Conservation (phyloP, 2,888 invertebrate species). For the Lasioglossum malachurum region DNA sequence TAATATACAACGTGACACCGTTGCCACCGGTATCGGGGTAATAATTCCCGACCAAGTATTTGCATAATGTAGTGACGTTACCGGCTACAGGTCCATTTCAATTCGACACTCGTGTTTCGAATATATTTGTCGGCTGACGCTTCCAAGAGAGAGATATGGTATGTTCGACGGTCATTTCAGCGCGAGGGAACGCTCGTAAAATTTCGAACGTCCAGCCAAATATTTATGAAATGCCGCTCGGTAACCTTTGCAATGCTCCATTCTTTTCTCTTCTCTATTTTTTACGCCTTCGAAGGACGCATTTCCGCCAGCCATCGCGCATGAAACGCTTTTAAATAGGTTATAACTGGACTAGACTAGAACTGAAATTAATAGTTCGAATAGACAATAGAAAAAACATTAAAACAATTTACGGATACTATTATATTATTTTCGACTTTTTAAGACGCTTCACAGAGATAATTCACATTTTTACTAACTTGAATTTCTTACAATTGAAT, state of each 20-base stretch:
- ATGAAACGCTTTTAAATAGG: background rate
- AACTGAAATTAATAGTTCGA: no score
- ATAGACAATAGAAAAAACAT: no score
- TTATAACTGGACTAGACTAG: background rate
- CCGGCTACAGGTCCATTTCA: background rate
- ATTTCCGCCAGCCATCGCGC: background rate
- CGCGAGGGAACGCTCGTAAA: background rate
- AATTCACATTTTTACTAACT: no score
- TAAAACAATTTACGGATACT: no score
- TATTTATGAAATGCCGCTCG: background rate
- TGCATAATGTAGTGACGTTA: slow-evolving; percentile 56
- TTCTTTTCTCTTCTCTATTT: background rate
- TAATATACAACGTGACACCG: slow-evolving; percentile 73
- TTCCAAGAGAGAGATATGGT: slow-evolving; percentile 23
- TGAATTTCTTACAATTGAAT: no score
- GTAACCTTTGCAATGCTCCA: background rate
- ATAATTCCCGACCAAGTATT: slow-evolving; percentile 72
- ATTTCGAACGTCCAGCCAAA: background rate
- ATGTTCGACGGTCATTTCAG: background rate
- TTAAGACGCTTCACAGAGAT: no score
- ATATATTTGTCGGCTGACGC: slow-evolving; percentile 17
- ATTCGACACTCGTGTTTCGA: slow-evolving; percentile 26
- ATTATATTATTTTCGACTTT: no score
- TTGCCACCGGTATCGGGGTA: slow-evolving; percentile 70
- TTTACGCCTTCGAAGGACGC: background rate